phyloP scores from a whole-genome alignment of 2,888 invertebrate genomes.

The Cephus spinipes region DNA sequence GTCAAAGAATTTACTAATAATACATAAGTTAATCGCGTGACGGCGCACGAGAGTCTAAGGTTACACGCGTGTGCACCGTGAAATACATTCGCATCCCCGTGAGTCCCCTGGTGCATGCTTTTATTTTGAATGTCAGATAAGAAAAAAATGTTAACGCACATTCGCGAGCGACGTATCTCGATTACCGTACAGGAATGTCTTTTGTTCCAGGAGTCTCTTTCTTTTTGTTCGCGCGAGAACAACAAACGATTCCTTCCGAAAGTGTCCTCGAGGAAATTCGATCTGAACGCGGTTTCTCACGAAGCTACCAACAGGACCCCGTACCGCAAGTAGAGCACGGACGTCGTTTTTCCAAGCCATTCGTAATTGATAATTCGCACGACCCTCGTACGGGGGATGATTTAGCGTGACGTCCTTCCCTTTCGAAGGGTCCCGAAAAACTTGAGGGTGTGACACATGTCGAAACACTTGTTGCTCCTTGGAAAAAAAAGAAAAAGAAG shows the following conservation, averaged over 20 bases:
- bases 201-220: neutral
- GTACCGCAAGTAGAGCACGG: neutral
- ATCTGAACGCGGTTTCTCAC: neutral
- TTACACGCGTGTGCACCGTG: conserved; percentile 18
- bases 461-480: conserved; percentile 60
- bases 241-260: neutral
- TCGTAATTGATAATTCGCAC: neutral
- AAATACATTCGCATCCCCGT: conserved; percentile 24
- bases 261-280: neutral
- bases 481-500: conserved; percentile 39
- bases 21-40: neutral
- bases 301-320: neutral
- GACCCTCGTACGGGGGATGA: conserved; percentile 28
- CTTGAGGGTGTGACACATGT: conserved; percentile 44
- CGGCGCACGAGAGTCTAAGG: conserved; percentile 13
- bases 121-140: neutral
- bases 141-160: neutral
- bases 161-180: neutral
- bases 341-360: neutral
- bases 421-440: neutral
- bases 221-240: neutral
- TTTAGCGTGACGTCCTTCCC: conserved; percentile 32
- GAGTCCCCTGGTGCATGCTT: neutral
- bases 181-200: neutral
- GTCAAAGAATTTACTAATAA: conserved; percentile 32